These are phyloP conservation scores for Leucophora obtusa DNA, from an alignment of 2,888 invertebrate species.

Conservation along the genomic window DNA sequence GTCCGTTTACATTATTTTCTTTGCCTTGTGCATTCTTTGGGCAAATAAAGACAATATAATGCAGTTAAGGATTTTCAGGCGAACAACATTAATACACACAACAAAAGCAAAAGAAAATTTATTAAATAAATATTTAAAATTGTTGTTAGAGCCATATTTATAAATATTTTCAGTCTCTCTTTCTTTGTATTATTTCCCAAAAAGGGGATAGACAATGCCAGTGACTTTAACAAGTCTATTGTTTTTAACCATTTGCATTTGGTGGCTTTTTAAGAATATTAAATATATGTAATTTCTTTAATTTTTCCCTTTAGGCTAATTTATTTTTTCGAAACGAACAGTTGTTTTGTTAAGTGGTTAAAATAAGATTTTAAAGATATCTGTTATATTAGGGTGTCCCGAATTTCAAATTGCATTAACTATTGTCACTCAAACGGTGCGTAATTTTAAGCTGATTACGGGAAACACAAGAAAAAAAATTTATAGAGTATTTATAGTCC, in stretches of 20 bases:
- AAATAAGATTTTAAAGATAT: neutral
- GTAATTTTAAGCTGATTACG: too few relatives aligned
- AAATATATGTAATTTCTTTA: conserved; percentile 37
- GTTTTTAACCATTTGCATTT: conserved; percentile 36
- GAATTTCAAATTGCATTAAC: too few relatives aligned
- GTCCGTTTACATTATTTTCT: conserved; percentile 23
- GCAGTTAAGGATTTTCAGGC: conserved; percentile 40
- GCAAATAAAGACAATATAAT: conserved; percentile 50
- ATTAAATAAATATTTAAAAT: conserved; percentile 38
- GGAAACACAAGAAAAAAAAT: too few relatives aligned
- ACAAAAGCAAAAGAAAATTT: neutral
- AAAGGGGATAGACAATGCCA: conserved; percentile 11
- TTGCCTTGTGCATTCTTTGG: conserved; percentile 35
- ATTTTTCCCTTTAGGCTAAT: conserved; percentile 27
- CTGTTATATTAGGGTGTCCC: neutral
- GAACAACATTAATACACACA: conserved; percentile 21
- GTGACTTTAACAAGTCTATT: conserved; percentile 25
- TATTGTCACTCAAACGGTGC: too few relatives aligned
- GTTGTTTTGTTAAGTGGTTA: conserved; percentile 6
- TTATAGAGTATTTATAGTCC: too few relatives aligned
- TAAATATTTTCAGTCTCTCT: conserved; percentile 11
- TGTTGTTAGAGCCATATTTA: neutral
- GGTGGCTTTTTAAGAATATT: conserved; percentile 23
- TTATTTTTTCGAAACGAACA: neutral
- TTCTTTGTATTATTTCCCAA: neutral